These are phyloP conservation scores for Ophioderma brevispina DNA, from an alignment of 35 echinoderm and acorn worm species.

Conservation along the genomic window DNA sequence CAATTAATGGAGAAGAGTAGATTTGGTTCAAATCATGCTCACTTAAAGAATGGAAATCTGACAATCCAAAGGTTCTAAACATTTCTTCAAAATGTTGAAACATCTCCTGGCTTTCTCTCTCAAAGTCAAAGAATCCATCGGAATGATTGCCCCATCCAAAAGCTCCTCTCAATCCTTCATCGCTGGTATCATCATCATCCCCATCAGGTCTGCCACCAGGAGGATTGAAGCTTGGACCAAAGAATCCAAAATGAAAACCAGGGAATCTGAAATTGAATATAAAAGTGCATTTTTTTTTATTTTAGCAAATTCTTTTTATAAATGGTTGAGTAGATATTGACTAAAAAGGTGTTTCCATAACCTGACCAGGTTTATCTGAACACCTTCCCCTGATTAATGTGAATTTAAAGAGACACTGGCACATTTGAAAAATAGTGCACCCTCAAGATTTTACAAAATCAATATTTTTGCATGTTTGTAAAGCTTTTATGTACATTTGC, in stretches of 20 bases:
- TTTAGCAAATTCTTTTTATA: not conserved
- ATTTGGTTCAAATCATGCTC: no score
- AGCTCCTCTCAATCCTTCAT: slow-evolving; percentile 17
- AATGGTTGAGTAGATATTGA: not conserved
- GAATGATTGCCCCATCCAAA: not conserved
- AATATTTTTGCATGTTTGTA: no score
- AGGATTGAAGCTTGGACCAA: not conserved
- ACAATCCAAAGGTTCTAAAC: slow-evolving; percentile 49
- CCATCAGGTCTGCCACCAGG: not conserved
- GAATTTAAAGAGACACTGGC: no score
- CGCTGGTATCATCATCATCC: not conserved
- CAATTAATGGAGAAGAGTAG: no score
- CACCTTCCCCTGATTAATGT: no score
- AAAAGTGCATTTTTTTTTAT: not conserved
- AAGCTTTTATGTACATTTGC: no score
- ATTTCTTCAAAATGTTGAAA: slow-evolving; percentile 58
- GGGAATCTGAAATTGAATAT: not conserved
- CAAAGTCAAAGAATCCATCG: slow-evolving; percentile 14
- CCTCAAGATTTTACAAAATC: no score
- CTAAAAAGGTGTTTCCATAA: no score
- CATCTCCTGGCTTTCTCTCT: slow-evolving; percentile 29
- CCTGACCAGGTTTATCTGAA: no score
- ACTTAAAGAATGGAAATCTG: slow-evolving; percentile 30
- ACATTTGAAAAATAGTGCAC: no score
- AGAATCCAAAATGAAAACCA: not conserved